phyloP scores from a whole-genome alignment of 2,888 invertebrate genomes.

The Leucophenga montana region DNA sequence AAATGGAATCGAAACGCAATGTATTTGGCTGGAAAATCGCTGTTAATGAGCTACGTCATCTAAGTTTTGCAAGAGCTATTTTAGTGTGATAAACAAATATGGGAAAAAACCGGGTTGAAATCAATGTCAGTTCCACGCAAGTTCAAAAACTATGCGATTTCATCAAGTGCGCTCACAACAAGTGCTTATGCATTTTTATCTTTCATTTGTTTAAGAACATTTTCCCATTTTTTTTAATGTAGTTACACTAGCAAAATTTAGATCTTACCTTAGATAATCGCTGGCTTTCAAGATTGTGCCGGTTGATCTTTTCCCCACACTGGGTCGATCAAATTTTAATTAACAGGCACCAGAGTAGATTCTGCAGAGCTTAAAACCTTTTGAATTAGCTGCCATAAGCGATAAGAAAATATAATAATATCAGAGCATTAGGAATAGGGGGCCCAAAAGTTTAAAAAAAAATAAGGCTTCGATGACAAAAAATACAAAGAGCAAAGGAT shows the following conservation, averaged over 20 bases:
- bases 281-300: conserved; percentile 73
- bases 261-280: conserved; percentile 75
- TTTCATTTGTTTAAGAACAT: conserved; percentile 78
- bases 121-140: too few relatives aligned
- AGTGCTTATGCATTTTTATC: conserved; percentile 78
- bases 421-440: too few relatives aligned
- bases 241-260: conserved; percentile 76
- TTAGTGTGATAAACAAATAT: too few relatives aligned
- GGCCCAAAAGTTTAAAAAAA: too few relatives aligned
- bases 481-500: too few relatives aligned
- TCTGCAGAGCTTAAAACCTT: conserved; percentile 76
- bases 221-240: conserved; percentile 80
- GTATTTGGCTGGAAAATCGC: too few relatives aligned
- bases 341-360: conserved; percentile 79
- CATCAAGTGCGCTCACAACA: conserved; percentile 88
- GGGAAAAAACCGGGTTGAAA: too few relatives aligned
- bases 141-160: too few relatives aligned
- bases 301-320: conserved; percentile 79
- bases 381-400: conserved; percentile 77
- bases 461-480: too few relatives aligned
- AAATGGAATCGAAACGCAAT: too few relatives aligned
- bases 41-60: too few relatives aligned
- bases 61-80: too few relatives aligned
- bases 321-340: conserved; percentile 83
- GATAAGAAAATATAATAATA: conserved; percentile 78